Percentiles rank a stretch among this genome's conserved stretches.
phyloP scores from a whole-genome alignment of 2,797 vertebrate genomes.

The Erpetoichthys calabaricus region DNA sequence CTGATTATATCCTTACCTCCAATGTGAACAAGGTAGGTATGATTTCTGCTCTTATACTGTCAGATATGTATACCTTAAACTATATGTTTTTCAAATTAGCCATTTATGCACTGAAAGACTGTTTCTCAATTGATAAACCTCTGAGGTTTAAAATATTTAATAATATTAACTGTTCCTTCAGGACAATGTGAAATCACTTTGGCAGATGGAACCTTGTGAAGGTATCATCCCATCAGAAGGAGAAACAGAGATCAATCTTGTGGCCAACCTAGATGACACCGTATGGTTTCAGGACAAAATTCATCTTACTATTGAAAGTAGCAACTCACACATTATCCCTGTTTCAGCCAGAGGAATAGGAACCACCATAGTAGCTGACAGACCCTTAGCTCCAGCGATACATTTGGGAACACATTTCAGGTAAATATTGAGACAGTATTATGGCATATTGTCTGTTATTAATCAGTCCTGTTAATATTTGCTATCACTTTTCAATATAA shows the following conservation, averaged over 20 bases:
- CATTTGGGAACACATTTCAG: slow-evolving; percentile 60
- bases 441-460: too few relatives aligned
- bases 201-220: slow-evolving; percentile 51
- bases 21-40: too few relatives aligned
- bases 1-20: too few relatives aligned
- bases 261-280: slow-evolving; percentile 58
- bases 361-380: slow-evolving; percentile 65
- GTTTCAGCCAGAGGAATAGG: slow-evolving; percentile 58
- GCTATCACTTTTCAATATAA: too few relatives aligned
- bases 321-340: slow-evolving; percentile 31
- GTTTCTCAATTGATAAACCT: too few relatives aligned
- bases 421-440: slow-evolving; percentile 26
- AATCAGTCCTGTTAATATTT: too few relatives aligned
- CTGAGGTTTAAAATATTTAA: too few relatives aligned
- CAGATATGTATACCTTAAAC: too few relatives aligned
- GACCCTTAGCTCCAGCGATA: slow-evolving; percentile 54
- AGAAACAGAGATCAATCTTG: slow-evolving; percentile 42
- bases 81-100: too few relatives aligned
- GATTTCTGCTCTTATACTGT: too few relatives aligned
- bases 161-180: slow-evolving; percentile 26
- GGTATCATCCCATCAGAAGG: slow-evolving; percentile 48
- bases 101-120: too few relatives aligned
- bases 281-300: slow-evolving; percentile 48
- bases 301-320: slow-evolving; percentile 44
- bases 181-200: slow-evolving; percentile 38